A percentile compares a stretch with the other conserved stretches of the same genome.
Conservation (phyloP, 2,888 invertebrate genomes). For the Lepidocyrtoides sp. region DNA sequence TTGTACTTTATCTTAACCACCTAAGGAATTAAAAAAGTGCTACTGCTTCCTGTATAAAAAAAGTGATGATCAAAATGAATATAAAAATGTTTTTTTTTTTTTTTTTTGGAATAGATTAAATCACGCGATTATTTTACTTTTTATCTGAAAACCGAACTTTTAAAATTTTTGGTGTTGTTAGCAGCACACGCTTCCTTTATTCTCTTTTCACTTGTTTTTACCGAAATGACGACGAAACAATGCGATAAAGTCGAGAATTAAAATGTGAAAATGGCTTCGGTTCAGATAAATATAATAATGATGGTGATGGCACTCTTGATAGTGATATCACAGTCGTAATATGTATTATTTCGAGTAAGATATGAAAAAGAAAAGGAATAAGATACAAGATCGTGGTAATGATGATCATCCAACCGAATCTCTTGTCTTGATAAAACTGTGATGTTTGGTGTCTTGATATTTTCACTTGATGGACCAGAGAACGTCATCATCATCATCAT, state of each 20-base stretch:
- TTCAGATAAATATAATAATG: slow-evolving; percentile 46
- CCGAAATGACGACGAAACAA: slow-evolving; percentile 36
- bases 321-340: slow-evolving; percentile 31
- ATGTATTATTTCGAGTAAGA: not conserved
- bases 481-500: slow-evolving; percentile 28
- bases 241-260: slow-evolving; percentile 43
- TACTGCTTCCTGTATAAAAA: slow-evolving; percentile 20
- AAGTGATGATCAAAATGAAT: not conserved
- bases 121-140: slow-evolving; percentile 24
- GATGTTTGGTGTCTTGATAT: slow-evolving; percentile 42
- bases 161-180: not conserved
- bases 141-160: slow-evolving; percentile 18
- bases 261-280: slow-evolving; percentile 59
- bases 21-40: slow-evolving; percentile 1
- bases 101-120: slow-evolving; percentile 11
- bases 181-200: slow-evolving; percentile 7
- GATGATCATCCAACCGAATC: slow-evolving; percentile 67
- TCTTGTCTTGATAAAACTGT: slow-evolving; percentile 30
- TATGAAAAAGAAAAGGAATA: not conserved
- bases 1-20: not conserved
- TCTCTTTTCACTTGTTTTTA: not conserved
- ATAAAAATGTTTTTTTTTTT: slow-evolving; percentile 21
- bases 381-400: slow-evolving; percentile 23
- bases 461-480: slow-evolving; percentile 61
- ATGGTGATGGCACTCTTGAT: slow-evolving; percentile 43